A percentile compares a stretch with the other conserved stretches of the same genome.
These are phyloP conservation scores for Penaeus indicus DNA, from an alignment of 1,140 invertebrate species.

Conservation along the genomic window DNA sequence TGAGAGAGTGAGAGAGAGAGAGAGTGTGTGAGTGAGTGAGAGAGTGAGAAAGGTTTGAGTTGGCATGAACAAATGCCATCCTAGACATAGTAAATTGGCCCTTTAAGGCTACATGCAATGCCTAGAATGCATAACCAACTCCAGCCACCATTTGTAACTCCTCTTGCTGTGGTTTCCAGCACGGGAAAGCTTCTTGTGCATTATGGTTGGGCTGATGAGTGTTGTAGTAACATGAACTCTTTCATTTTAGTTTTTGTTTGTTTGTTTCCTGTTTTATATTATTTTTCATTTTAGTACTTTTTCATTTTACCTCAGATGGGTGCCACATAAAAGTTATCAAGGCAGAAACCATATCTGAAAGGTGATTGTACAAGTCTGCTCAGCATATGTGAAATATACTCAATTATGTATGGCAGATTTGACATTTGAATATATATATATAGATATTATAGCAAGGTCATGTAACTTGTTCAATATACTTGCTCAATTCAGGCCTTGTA, in stretches of 20 bases:
- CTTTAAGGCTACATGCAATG: slow-evolving; percentile 7
- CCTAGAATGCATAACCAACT: slow-evolving; percentile 16
- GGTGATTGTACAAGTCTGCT: neutral
- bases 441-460: slow-evolving; percentile 23
- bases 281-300: too few relatives aligned
- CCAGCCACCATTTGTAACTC: slow-evolving; percentile 5
- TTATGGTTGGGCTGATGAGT: slow-evolving; percentile 32
- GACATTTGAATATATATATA: neutral
- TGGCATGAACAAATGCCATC: neutral
- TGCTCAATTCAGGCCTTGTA: slow-evolving; percentile 34
- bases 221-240: neutral
- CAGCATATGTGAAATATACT: slow-evolving; percentile 2
- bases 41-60: too few relatives aligned
- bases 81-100: slow-evolving; percentile 9
- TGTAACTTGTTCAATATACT: slow-evolving; percentile 26
- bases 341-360: neutral
- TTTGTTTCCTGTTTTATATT: too few relatives aligned
- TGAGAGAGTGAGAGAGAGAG: too few relatives aligned
- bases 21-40: too few relatives aligned
- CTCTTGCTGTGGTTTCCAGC: slow-evolving; percentile 6
- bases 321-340: neutral
- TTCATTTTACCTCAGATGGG: too few relatives aligned
- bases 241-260: neutral
- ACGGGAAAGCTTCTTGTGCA: slow-evolving; percentile 12
- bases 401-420: too few relatives aligned